These are phyloP conservation scores for Poeciliopsis occidentalis DNA, from an alignment of 2,113 vertebrate genomes.

Conservation along the genomic window DNA sequence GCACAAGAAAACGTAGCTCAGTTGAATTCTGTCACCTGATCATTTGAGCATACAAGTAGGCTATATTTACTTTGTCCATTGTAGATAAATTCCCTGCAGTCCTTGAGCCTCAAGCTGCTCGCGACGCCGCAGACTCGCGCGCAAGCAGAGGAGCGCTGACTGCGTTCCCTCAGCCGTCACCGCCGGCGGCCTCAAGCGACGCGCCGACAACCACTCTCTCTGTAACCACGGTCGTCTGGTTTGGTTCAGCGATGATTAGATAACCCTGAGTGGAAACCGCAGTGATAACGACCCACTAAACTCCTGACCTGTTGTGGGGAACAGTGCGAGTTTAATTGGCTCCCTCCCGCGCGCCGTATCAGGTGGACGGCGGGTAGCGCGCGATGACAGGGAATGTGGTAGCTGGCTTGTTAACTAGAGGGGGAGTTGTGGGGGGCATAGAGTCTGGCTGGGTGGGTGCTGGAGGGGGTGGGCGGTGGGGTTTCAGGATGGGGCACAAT, in stretches of 20 bases:
- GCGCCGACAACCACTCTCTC: background rate
- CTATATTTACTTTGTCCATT: too few species aligned
- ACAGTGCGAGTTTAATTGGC: constrained; percentile 78
- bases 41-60: too few species aligned
- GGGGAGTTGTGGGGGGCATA: constrained; percentile 44
- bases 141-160: too few species aligned
- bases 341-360: constrained; percentile 59
- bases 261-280: constrained; percentile 53
- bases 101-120: too few species aligned
- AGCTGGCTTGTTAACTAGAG: constrained; percentile 71
- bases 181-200: background rate
- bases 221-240: constrained; percentile 25
- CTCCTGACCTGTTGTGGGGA: constrained; percentile 76
- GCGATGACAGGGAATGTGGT: constrained; percentile 74
- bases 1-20: too few species aligned
- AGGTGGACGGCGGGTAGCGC: constrained; percentile 62
- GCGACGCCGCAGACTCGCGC: too few species aligned
- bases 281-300: constrained; percentile 79
- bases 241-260: constrained; percentile 58
- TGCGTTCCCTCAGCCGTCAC: background rate
- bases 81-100: too few species aligned
- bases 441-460: constrained; percentile 30
- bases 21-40: too few species aligned
- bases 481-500: constrained; percentile 59
- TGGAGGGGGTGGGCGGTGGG: background rate